phyloP scores from a whole-genome alignment of 2,888 invertebrate genomes.

The Dolomedes plantarius region DNA sequence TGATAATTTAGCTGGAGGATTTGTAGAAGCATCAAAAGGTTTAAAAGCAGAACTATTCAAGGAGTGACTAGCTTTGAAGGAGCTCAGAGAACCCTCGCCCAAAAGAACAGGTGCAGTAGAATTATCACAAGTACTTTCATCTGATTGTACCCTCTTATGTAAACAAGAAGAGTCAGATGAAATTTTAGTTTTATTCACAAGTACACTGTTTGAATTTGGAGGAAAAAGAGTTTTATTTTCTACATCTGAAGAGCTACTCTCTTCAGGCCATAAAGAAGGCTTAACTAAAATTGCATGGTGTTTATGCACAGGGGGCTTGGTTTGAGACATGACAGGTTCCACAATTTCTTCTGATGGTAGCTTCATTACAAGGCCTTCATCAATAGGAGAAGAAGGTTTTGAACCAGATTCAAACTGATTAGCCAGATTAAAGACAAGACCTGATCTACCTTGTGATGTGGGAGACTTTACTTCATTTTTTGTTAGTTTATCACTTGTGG shows the following conservation, averaged over 20 bases:
- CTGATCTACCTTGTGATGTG: slow-evolving; percentile 71
- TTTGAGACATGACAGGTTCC: slow-evolving; percentile 76
- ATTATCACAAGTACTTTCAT: slow-evolving; percentile 32
- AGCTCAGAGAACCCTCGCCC: slow-evolving; percentile 15
- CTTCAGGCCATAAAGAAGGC: slow-evolving; percentile 73
- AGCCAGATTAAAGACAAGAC: slow-evolving; percentile 80
- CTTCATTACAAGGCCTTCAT: slow-evolving; percentile 76
- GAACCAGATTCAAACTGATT: slow-evolving; percentile 79
- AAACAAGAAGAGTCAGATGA: slow-evolving; percentile 15
- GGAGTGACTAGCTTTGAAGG: slow-evolving; percentile 60
- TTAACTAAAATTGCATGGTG: slow-evolving; percentile 78
- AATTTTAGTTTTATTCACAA: slow-evolving; percentile 22
- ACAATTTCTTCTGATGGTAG: slow-evolving; percentile 76
- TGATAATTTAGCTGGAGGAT: background rate
- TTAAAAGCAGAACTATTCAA: slow-evolving; percentile 31
- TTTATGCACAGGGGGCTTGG: slow-evolving; percentile 75
- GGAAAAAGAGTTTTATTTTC: background rate
- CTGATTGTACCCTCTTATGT: slow-evolving; percentile 15
- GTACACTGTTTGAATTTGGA: background rate
- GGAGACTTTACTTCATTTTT: slow-evolving; percentile 64
- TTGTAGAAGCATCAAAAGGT: slow-evolving; percentile 31
- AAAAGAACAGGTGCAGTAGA: slow-evolving; percentile 18
- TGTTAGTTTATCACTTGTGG: slow-evolving; percentile 37
- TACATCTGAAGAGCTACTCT: slow-evolving; percentile 25
- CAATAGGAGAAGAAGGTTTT: slow-evolving; percentile 74